Conservation (phyloP, 2,797 vertebrate genomes). For the Gymnothorax javanicus region DNA sequence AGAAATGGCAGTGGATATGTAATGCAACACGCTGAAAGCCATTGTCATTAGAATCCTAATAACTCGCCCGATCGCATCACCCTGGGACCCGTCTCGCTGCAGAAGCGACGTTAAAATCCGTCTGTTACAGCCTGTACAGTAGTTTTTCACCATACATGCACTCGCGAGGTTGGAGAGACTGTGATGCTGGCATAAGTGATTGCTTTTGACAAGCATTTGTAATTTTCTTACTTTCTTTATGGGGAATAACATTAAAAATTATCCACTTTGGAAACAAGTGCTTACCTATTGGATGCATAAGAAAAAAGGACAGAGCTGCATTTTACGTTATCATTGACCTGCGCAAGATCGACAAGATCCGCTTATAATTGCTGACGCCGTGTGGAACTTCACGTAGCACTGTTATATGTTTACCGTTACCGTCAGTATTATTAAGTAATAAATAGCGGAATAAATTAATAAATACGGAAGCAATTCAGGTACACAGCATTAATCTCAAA, state of each 20-base stretch:
- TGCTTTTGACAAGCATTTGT: neutral
- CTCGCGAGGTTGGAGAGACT: neutral
- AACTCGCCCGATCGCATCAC: neutral
- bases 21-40: neutral
- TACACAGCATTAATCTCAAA: neutral
- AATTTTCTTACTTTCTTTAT: neutral
- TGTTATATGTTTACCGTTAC: neutral
- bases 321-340: neutral
- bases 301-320: constrained; percentile 40
- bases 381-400: constrained; percentile 40
- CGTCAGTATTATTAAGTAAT: neutral
- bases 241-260: constrained; percentile 53
- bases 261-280: constrained; percentile 67
- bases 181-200: neutral
- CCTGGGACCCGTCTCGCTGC: neutral
- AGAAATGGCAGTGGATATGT: neutral
- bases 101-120: neutral
- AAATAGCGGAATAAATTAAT: neutral
- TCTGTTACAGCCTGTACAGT: neutral
- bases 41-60: neutral
- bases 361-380: constrained; percentile 55
- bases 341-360: constrained; percentile 48
- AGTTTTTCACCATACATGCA: neutral
- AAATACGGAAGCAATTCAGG: neutral
- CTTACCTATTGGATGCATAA: constrained; percentile 54